Base-by-base conservation (phyloP, 2,888 invertebrate genomes). In the Strigamia transsilvanica region DNA sequence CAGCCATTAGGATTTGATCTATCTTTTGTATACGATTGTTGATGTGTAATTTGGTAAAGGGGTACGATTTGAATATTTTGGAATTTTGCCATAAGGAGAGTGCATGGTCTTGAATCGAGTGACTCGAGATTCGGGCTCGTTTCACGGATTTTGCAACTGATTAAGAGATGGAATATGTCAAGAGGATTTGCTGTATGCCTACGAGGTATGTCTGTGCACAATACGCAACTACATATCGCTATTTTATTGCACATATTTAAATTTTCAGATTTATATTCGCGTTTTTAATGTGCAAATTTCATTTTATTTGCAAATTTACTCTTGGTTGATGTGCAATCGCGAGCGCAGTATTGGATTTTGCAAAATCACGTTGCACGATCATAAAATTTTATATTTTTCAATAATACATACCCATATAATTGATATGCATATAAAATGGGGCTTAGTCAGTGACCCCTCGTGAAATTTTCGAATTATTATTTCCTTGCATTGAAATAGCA, bases 1-100 rank as follows among this genome's bases (percentile, higher is more conserved):
- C 73, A 73, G 73, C 73, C 73, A 73, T 73, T 73, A 73, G 73
- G 73, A 73, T 73, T 73, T 73, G 73, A 27, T 73, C 73, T 73
- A 73, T 73, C 73, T 73, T n/a, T 66, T 73, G 73, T 73, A 73
- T 73, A 73, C 73, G 32, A 73, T 18, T 73, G 32, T 15, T 73
- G 23, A 73, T 73, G 73, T 73, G 73, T 10, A 73, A 73, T 73
- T 73, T 73, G 27, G 73, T 73, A 73, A 73, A 27, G 73, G 73
- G n/a, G 73, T 73, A 73, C 73, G 27, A 27, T 27, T 32, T 73
- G 73, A 27, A 73, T 27, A 15, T 27, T 27, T 73, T 73, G 73
- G 73, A 73, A 27, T 27, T 32, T 27, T 73, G 73, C 73, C 73
- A 73, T 32, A 13, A 73, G 13, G 23, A 6, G 32, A 32, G 73